Conservation (phyloP, 2,113 vertebrate genomes). For the Bungarus multicinctus region DNA sequence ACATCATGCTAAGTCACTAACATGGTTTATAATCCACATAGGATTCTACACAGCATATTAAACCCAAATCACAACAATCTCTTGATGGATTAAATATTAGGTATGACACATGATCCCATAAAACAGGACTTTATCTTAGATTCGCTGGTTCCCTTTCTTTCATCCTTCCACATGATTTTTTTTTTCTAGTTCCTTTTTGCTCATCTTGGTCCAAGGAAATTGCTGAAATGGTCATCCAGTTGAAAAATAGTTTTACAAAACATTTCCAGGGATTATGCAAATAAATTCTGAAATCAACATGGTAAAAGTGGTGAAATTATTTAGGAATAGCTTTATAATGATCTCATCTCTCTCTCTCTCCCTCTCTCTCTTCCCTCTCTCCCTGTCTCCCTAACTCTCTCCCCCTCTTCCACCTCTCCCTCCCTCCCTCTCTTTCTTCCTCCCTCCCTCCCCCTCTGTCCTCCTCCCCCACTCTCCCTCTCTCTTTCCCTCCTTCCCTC, state of each 20-base stretch:
- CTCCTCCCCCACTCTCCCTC: too few relatives aligned
- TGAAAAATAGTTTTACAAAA: neutral
- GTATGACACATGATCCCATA: neutral
- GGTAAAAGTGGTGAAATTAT: neutral
- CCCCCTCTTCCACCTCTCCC: fast-evolving
- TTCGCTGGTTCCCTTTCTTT: neutral
- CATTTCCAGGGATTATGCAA: neutral
- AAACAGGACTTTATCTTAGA: neutral
- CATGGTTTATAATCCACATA: neutral
- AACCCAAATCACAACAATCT: neutral
- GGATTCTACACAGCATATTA: neutral
- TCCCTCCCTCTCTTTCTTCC: too few relatives aligned
- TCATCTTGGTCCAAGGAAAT: neutral
- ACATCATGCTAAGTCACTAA: neutral
- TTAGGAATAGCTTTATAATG: neutral
- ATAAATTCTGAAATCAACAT: neutral
- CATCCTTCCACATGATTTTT: neutral
- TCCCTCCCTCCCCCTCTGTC: too few relatives aligned
- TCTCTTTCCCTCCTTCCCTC: neutral
- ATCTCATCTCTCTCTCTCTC: neutral
- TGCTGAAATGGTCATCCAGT: neutral
- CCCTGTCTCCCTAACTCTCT: fast-evolving
- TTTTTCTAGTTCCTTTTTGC: neutral
- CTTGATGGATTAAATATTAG: neutral
- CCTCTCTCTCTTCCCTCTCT: fast-evolving